Base-by-base conservation (phyloP, 2,797 vertebrate genomes). In the Glossophaga mutica region DNA sequence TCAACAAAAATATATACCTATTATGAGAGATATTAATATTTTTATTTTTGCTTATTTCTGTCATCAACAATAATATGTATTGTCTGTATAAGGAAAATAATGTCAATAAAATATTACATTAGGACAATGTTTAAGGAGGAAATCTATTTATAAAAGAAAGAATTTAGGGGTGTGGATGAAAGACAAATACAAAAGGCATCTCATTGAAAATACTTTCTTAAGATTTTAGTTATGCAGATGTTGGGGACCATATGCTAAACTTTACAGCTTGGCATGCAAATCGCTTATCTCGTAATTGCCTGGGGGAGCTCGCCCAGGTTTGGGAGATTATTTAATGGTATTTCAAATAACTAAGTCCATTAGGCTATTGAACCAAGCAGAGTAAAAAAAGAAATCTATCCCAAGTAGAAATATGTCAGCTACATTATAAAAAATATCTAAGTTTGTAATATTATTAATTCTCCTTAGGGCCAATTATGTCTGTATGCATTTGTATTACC, bases 151-250 rank as follows among this genome's bases (percentile, higher is more conserved):
- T 70, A 44, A 65, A 77, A 79, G 26, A 70, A 39, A 37, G 6
- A 21, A 48, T 74, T 81, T 90, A 34, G 26, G 3, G 85, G 4
- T 73, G 11, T 52, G 24, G 26, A 48, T 87, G 39, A 86, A 65
- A 94, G 87, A 34, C 32, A 89, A 94, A 83, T 50, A 79, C n/a
- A 83, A 94, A 95, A 93, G 8, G 1, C 4, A 62, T 29, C 50
- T 92, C 19, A 73, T 1, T 48, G 70, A 90, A 89, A 91, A 96
- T 55, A 15, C 52, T 78, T 71, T 65, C 50, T 74, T 76, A 92
- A 82, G 57, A 90, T 91, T 91, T 82, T 93, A 71, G 95, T 88
- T 96, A 94, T 90, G 55, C 68, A 97, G 94, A 90, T 94, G 70
- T 65, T 85, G 52, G 37, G 12, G 12, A 42, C 55, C 95, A 94